Evolutionary conservation across 2,797 vertebrate genomes (phyloP).

Genomic region (Pteronotus mesoamericanus): DNA sequence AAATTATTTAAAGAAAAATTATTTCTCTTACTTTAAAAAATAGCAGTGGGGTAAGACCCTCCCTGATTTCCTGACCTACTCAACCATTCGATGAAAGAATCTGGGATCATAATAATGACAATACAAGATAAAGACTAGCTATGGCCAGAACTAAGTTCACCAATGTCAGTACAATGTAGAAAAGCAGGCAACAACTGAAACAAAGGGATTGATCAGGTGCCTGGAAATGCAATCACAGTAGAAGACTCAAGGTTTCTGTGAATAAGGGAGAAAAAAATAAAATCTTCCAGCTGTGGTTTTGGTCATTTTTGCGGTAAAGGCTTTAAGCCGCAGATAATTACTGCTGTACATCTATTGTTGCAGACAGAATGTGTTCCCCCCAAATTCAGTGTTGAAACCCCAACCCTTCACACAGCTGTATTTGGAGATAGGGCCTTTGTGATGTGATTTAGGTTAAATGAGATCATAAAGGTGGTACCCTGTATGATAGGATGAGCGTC

Average conservation of each 20-base stretch:
- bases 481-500: not conserved
- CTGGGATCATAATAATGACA: not conserved
- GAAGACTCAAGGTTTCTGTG: not conserved
- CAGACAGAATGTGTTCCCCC: not conserved
- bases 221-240: not conserved
- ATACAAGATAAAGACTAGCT: not conserved
- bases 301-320: not conserved
- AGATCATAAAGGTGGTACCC: not conserved
- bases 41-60: not conserved
- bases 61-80: not conserved
- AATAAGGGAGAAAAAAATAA: not conserved
- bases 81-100: not conserved
- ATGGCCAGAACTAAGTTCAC: not conserved
- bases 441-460: not conserved
- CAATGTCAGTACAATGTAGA: not conserved
- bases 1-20: not conserved
- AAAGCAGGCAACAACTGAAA: not conserved
- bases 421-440: not conserved
- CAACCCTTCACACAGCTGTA: not conserved
- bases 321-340: not conserved
- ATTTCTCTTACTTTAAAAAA: not conserved
- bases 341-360: not conserved
- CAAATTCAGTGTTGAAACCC: not conserved
- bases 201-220: not conserved
- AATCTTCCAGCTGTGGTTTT: not conserved